A percentile compares a stretch with the other conserved stretches of the same genome.
phyloP scores from a whole-genome alignment of 2,888 invertebrate genomes.

The Carabus problematicus region DNA sequence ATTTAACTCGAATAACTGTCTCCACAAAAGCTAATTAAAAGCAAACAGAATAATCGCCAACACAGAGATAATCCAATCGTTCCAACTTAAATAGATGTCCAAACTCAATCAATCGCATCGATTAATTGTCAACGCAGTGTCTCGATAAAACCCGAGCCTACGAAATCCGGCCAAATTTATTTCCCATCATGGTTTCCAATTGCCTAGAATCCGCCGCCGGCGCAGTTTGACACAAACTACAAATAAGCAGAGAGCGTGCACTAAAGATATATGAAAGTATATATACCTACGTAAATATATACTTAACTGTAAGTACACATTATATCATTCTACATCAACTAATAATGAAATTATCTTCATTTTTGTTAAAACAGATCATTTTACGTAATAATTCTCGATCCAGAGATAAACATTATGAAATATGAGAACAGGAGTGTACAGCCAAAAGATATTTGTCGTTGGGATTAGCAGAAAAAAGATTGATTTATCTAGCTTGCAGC shows the following conservation, averaged over 20 bases:
- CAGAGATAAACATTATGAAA: too few species aligned
- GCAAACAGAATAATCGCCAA: constrained; percentile 36
- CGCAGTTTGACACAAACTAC: too few species aligned
- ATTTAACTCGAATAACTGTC: constrained; percentile 36
- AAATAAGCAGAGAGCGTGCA: too few species aligned
- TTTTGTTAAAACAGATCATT: too few species aligned
- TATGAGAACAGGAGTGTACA: not conserved
- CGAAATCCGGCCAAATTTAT: constrained; percentile 33
- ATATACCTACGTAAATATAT: too few species aligned
- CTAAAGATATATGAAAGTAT: too few species aligned
- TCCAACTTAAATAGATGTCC: constrained; percentile 30
- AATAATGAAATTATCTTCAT: too few species aligned
- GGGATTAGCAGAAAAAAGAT: constrained; percentile 23
- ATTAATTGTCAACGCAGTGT: constrained; percentile 20
- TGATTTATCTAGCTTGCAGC: constrained; percentile 18
- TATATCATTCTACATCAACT: too few species aligned
- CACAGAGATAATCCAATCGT: constrained; percentile 36
- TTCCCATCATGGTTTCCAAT: constrained; percentile 35
- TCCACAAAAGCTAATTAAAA: constrained; percentile 36
- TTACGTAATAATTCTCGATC: too few species aligned
- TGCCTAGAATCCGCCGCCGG: constrained; percentile 13
- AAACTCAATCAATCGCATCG: constrained; percentile 34
- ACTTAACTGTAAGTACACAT: too few species aligned
- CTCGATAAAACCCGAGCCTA: not conserved
- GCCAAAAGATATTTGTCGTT: constrained; percentile 21